A percentile compares a stretch with the other conserved stretches of the same genome.
These are phyloP conservation scores for Brachionus asplanchnoidis DNA, from an alignment of 1,140 invertebrate genomes.

Conservation along the genomic window DNA sequence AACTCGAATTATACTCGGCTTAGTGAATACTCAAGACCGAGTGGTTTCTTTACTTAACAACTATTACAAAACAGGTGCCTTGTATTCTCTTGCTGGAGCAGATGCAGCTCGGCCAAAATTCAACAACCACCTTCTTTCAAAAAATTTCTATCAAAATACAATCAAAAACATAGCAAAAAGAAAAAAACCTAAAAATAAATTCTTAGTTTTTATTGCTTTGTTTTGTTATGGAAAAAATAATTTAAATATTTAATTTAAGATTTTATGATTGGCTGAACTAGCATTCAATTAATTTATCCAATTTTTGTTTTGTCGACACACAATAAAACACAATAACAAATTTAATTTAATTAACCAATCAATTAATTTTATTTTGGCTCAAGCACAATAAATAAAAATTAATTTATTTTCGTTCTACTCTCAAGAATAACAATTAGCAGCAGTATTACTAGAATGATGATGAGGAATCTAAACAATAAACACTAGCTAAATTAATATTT, in stretches of 20 bases:
- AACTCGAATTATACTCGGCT: not conserved
- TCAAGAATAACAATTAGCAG: not conserved
- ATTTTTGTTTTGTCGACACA: not conserved
- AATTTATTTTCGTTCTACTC: not conserved
- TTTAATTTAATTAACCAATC: slow-evolving; percentile 38
- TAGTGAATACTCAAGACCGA: not conserved
- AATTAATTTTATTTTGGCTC: slow-evolving; percentile 20
- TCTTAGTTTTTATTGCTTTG: not conserved
- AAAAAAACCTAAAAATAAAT: not conserved
- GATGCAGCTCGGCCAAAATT: not conserved
- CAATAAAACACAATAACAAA: not conserved
- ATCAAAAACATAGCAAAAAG: not conserved
- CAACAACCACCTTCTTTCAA: not conserved
- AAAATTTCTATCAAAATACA: not conserved
- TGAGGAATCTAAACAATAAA: not conserved
- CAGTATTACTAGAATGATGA: not conserved
- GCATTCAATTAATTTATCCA: slow-evolving; percentile 5
- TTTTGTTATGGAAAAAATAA: not conserved
- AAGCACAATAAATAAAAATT: not conserved
- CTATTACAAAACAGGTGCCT: slow-evolving; percentile 28
- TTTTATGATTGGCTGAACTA: slow-evolving; percentile 9
- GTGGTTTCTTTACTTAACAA: not conserved
- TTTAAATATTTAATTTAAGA: slow-evolving; percentile 29
- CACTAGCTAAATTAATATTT: slow-evolving; percentile 2
- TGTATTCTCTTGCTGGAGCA: not conserved